Evolutionary conservation across 2,888 invertebrate species (phyloP), one percentile per base, ranked within the genome.

Genomic region (Caenorhabditis sp.): DNA sequence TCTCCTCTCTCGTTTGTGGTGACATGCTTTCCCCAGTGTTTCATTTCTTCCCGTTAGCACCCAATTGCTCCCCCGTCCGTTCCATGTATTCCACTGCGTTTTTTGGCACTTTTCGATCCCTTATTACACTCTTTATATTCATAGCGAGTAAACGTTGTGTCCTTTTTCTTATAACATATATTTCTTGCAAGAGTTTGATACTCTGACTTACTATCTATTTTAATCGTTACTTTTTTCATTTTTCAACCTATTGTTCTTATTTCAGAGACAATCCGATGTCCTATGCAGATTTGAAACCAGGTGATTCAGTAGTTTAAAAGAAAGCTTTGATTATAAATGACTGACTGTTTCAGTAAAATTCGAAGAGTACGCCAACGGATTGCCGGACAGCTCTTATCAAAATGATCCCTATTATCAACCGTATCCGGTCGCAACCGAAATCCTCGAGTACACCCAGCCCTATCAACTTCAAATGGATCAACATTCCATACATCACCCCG

Each of bases 221-320:
- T n/a, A 1, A 53, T 27, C 4, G n/a, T 27, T 27, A 9, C 6
- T 39, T 56, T n/a, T 24, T 55, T 37, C 15, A 32, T 9, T 48
- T 37, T 26, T 22, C 48, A 27, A 20, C 2, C n/a, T 13, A 45
- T 26, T 22, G 6, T 4, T 7, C 26, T 27, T 15, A 37, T 37
- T 39, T 9, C 48, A 59, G 30, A 15, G 43, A 11, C 46, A n/a
- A 13, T 39, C 7, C 5, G 26, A 74, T 66, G 66, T 66, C 65
- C 30, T 74, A 66, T 27, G 66, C 56, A 2, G 74, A 74, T 61
- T 48, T 74, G 53, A 74, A 74, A 30, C 74, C 74, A 48, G 73
- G 65, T 65, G n/a, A n/a, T n/a, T n/a, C n/a, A n/a, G n/a, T 9
- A 43, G 30, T 41, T 65, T 35, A 32, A 11, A 4, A 17, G 13